These are phyloP conservation scores for Anguilla japonica DNA, from an alignment of 2,113 vertebrate species.

Conservation along the genomic window DNA sequence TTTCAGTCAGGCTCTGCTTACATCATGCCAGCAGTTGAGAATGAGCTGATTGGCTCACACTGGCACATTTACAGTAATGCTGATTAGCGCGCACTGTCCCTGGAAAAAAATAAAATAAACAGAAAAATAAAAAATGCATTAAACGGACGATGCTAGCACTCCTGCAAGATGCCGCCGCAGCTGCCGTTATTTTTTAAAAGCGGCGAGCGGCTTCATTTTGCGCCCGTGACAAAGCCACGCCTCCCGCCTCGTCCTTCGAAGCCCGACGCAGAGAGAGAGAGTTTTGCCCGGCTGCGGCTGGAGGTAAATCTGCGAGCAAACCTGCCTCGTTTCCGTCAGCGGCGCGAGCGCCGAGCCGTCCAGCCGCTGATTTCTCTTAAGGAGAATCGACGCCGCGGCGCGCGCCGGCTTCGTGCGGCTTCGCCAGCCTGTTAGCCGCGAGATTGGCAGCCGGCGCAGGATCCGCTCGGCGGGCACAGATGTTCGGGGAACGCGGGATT, in stretches of 20 bases:
- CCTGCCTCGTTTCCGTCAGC: not conserved
- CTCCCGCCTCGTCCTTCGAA: not conserved
- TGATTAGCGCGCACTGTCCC: too few relatives aligned
- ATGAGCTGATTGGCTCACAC: too few relatives aligned
- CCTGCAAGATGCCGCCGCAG: not conserved
- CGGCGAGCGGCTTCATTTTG: not conserved
- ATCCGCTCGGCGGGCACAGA: not conserved
- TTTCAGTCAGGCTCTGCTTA: too few relatives aligned
- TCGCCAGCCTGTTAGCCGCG: not conserved
- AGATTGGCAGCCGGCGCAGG: not conserved
- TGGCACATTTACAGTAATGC: too few relatives aligned
- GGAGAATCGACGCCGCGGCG: not conserved
- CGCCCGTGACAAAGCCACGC: not conserved
- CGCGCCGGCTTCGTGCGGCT: not conserved
- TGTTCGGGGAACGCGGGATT: not conserved
- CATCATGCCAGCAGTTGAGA: too few relatives aligned
- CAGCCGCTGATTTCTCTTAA: not conserved
- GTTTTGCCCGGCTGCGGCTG: not conserved
- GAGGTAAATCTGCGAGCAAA: not conserved
- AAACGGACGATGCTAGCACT: not conserved
- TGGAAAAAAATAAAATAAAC: too few relatives aligned
- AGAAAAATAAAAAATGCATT: not conserved
- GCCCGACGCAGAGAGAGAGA: not conserved
- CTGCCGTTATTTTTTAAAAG: not conserved
- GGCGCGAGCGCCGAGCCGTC: not conserved